Evolutionary conservation across 2,113 vertebrate genomes (phyloP), one percentile per base, ranked within the genome.

Genomic region (Ciconia maguari): DNA sequence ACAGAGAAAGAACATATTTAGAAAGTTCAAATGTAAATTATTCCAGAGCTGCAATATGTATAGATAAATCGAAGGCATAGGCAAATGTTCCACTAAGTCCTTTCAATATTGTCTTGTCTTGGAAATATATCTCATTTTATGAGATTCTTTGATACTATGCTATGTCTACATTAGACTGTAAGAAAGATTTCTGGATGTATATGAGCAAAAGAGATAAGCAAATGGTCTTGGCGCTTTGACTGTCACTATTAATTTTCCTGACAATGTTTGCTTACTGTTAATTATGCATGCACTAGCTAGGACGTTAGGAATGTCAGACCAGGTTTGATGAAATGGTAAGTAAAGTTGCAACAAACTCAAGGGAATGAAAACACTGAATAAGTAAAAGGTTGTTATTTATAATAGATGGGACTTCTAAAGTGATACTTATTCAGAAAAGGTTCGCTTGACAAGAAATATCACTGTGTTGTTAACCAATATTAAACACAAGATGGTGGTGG

Each of bases 241-340:
- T 95, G 87, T 93, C 78, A 88, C 58, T 86, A 76, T 91, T 93
- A 91, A 83, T 96, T 94, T 92, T 96, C 62, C 66, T 93, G 87
- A 87, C 54, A 58, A 46, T 91, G 34, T 82, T 89, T 89, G 18
- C 51, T 91, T 91, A 57, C 17, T 66, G 42, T 93, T 94, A 93
- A 85, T 94, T 94, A 91, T 95, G 65, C 60, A 96, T 94, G 89
- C 46, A 38, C 74, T 54, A 79, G 27, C 4, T 41, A 65, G 19
- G 70, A 83, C 80, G 74, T 85, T 83, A 89, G 44, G 65, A 79
- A 91, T 57, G 90, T 93, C 84, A 94, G 46, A 69, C 30, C 58
- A 83, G 49, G 32, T 83, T 93, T 94, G 71, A 71, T 88, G 74
- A 83, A 93, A 88, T 54, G 34, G 18, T 94, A 93, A 83, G 87